phyloP scores from a whole-genome alignment of 1,140 invertebrate species.

The Archivesica marissinica region DNA sequence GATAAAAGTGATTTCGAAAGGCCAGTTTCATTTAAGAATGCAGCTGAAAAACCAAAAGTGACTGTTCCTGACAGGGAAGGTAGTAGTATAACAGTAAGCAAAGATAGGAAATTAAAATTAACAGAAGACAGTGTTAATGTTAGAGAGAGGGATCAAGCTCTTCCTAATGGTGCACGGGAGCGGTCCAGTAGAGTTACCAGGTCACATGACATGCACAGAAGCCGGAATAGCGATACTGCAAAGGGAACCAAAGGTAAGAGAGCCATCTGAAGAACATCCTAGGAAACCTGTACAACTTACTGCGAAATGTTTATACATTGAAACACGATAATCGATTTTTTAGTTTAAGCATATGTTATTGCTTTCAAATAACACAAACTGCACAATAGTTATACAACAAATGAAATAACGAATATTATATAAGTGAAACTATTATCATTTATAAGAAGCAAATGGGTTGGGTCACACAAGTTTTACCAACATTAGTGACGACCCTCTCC shows the following conservation, averaged over 20 bases:
- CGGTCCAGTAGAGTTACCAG: slow-evolving; percentile 11
- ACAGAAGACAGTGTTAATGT: neutral
- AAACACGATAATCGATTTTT: neutral
- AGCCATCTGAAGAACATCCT: neutral
- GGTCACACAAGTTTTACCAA: too few species aligned
- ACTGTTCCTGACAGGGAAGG: slow-evolving; percentile 27
- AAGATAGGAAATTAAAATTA: neutral
- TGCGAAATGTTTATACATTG: too few species aligned
- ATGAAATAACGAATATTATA: too few species aligned
- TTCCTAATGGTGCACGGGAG: neutral
- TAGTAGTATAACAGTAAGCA: neutral
- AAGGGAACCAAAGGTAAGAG: slow-evolving; percentile 31
- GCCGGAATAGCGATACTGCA: neutral
- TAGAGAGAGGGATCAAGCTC: neutral
- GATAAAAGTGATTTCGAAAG: neutral
- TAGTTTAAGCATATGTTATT: too few species aligned
- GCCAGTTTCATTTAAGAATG: neutral
- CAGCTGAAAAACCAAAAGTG: neutral
- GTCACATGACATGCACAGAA: neutral
- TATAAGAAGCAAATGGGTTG: too few species aligned
- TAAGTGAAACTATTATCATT: too few species aligned
- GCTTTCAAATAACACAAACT: too few species aligned
- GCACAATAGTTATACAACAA: too few species aligned
- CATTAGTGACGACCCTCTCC: too few species aligned
- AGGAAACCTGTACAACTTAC: neutral